phyloP scores from a whole-genome alignment of 2,797 vertebrate species.

The Phalloptychus januarius region DNA sequence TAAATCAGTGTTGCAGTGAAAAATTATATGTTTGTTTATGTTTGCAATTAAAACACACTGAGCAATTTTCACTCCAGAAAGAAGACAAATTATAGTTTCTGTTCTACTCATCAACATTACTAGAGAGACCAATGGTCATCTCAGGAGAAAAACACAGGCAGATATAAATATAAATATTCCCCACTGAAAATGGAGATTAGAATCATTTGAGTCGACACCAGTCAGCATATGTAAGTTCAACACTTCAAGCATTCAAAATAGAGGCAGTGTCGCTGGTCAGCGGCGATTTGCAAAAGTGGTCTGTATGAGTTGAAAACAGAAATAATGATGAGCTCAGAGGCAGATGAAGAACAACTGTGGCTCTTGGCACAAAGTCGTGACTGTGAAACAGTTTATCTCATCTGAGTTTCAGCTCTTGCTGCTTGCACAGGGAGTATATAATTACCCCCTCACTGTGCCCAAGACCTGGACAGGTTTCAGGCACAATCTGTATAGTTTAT shows the following conservation, averaged over 20 bases:
- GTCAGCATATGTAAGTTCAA: background rate
- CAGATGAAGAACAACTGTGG: slow-evolving; percentile 13
- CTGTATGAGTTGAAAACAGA: background rate
- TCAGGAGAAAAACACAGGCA: background rate
- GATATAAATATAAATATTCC: background rate
- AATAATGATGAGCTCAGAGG: background rate
- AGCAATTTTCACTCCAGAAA: background rate
- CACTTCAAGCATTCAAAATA: background rate
- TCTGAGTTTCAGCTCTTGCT: slow-evolving; percentile 11
- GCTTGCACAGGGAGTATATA: background rate
- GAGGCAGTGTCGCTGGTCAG: background rate
- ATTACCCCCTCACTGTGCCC: background rate
- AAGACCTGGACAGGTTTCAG: slow-evolving; percentile 5
- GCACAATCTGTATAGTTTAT: background rate
- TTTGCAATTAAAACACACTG: background rate
- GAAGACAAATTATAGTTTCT: background rate
- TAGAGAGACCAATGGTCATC: background rate
- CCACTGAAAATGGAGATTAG: background rate
- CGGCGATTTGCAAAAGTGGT: slow-evolving; percentile 7
- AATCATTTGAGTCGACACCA: background rate
- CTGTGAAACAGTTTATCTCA: slow-evolving; percentile 3
- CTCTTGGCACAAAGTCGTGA: slow-evolving; percentile 3
- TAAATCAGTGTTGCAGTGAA: background rate
- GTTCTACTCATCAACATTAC: background rate
- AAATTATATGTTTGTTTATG: background rate